Evolutionary conservation across 92 coral and sea anemone genomes (phyloP).

Genomic region (Actinernus sp.): DNA sequence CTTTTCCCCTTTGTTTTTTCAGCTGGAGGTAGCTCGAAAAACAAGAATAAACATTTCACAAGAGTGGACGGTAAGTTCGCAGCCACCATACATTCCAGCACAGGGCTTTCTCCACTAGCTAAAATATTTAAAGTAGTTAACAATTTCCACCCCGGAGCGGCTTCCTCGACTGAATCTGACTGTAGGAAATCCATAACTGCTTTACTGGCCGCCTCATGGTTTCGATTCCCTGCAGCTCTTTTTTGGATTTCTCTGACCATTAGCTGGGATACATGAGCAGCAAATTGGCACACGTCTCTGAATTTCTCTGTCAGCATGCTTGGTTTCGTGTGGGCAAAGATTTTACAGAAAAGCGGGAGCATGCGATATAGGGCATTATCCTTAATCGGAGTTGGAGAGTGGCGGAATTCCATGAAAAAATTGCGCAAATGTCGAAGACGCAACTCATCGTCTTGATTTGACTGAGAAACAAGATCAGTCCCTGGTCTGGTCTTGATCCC

Average conservation of each 20-base stretch:
- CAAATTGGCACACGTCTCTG: constrained; percentile 95
- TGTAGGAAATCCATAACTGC: constrained; percentile 85
- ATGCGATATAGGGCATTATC: constrained; percentile 89
- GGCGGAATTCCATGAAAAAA: constrained; percentile 96
- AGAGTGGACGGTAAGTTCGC: constrained; percentile 91
- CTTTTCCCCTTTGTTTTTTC: constrained; percentile 33
- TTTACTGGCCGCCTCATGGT: constrained; percentile 84
- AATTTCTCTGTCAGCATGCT: constrained; percentile 89
- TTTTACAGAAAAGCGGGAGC: constrained; percentile 94
- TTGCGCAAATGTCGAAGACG: constrained; percentile 90
- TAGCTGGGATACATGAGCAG: constrained; percentile 94
- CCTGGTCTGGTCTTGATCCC: constrained; percentile 69
- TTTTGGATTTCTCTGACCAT: constrained; percentile 94
- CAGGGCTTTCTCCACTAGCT: constrained; percentile 92
- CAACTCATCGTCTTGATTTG: constrained; percentile 85
- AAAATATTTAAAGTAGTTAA: constrained; percentile 78
- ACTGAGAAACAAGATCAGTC: constrained; percentile 66
- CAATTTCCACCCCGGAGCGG: constrained; percentile 93
- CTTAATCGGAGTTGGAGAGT: constrained; percentile 92
- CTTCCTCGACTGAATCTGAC: constrained; percentile 76
- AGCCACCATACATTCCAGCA: constrained; percentile 97
- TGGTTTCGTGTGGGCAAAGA: constrained; percentile 82
- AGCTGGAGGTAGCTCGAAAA: constrained; percentile 82
- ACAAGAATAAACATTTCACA: constrained; percentile 91
- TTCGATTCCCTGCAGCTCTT: constrained; percentile 72